phyloP scores from a whole-genome alignment of 1,140 invertebrate species.

The Hirudo medicinalis region DNA sequence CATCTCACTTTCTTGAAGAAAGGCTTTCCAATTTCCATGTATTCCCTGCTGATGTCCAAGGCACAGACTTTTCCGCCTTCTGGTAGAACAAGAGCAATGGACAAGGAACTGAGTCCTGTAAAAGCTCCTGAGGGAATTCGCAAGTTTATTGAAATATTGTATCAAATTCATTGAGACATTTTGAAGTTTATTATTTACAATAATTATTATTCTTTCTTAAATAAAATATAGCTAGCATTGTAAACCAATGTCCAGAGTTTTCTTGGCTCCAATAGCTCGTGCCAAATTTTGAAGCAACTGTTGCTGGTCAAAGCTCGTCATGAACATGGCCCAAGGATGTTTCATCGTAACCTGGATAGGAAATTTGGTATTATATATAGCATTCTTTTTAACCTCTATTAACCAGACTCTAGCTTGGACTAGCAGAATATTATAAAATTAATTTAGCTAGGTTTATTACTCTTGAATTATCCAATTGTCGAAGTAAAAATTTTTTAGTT shows the following conservation, averaged over 20 bases:
- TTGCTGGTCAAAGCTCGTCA: slow-evolving; percentile 35
- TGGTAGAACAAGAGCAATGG: slow-evolving; percentile 35
- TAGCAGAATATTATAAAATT: too few relatives aligned
- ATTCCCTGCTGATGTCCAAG: slow-evolving; percentile 33
- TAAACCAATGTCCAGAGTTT: slow-evolving; percentile 36
- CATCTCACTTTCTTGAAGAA: slow-evolving; percentile 31
- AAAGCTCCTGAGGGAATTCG: slow-evolving; percentile 30
- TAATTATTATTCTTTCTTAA: too few relatives aligned
- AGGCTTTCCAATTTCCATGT: slow-evolving; percentile 29
- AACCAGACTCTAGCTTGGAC: too few relatives aligned
- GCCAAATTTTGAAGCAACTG: slow-evolving; percentile 35
- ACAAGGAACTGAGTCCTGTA: slow-evolving; percentile 36
- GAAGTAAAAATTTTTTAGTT: too few relatives aligned
- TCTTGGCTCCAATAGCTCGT: slow-evolving; percentile 31
- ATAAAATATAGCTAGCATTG: too few relatives aligned
- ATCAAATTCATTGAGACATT: too few relatives aligned
- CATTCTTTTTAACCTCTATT: too few relatives aligned
- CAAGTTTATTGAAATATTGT: too few relatives aligned
- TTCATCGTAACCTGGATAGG: slow-evolving; percentile 22
- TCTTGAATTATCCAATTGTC: too few relatives aligned
- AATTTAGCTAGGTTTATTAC: too few relatives aligned
- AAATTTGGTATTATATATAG: too few relatives aligned
- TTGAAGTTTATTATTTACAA: too few relatives aligned
- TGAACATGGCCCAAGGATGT: slow-evolving; percentile 28
- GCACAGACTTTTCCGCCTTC: slow-evolving; percentile 36